These are phyloP conservation scores for Phengaris arion DNA, from an alignment of 2,888 invertebrate species.

Conservation along the genomic window DNA sequence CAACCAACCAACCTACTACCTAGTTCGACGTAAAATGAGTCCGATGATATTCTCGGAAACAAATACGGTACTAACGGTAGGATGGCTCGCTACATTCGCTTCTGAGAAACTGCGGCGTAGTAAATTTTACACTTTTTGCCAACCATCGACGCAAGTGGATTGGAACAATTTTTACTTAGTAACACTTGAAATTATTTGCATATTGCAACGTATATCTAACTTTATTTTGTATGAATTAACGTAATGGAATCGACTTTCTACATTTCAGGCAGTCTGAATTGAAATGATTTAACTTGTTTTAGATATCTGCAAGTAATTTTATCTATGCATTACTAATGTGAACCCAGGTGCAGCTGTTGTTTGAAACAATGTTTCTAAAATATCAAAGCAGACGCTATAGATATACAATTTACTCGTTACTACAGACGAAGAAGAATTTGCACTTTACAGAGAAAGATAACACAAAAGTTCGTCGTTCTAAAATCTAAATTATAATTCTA, in stretches of 20 bases:
- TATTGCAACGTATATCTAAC: conserved; percentile 42
- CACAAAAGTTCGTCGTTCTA: no score
- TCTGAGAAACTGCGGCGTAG: conserved; percentile 15
- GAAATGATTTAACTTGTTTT: neutral
- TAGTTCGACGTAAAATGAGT: conserved; percentile 13
- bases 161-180: conserved; percentile 11
- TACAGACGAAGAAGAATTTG: no score
- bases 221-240: neutral
- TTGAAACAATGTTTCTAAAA: no score
- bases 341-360: neutral
- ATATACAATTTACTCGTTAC: no score
- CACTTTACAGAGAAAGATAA: no score
- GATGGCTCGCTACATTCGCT: conserved; percentile 18
- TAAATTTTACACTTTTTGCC: conserved; percentile 9
- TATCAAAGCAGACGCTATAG: no score
- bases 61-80: conserved; percentile 21
- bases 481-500: neutral
- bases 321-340: neutral
- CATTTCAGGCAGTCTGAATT: no score
- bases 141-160: conserved; percentile 5
- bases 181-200: conserved; percentile 7
- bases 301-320: neutral
- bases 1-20: neutral
- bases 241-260: neutral
- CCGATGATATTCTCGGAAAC: conserved; percentile 19